These are phyloP conservation scores for Actinopyga echinites DNA, from an alignment of 53 echinoderm and acorn worm genomes.

Conservation along the genomic window DNA sequence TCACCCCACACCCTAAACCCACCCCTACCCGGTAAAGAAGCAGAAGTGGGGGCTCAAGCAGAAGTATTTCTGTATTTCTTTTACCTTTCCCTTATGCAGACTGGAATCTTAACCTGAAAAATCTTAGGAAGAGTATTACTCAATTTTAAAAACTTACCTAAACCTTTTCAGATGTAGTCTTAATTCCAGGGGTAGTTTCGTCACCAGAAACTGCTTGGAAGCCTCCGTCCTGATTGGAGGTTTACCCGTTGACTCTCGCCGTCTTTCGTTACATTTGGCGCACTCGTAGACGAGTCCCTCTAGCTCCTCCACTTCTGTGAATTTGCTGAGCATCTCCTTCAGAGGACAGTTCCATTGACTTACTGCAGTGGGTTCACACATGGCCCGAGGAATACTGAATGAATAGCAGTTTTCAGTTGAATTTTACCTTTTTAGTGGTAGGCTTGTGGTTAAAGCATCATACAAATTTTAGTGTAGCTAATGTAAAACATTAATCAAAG, in stretches of 20 bases:
- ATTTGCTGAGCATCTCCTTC: slow-evolving; percentile 89
- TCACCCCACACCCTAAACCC: too few relatives aligned
- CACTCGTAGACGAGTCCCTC: slow-evolving; percentile 85
- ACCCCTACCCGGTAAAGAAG: background rate
- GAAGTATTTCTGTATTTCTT: background rate
- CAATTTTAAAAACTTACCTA: slow-evolving; percentile 44
- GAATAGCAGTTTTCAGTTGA: too few relatives aligned
- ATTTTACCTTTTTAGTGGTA: background rate
- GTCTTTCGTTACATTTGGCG: slow-evolving; percentile 67
- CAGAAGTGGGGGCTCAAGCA: background rate
- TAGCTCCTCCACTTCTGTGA: slow-evolving; percentile 88
- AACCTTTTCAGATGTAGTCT: slow-evolving; percentile 91
- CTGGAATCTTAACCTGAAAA: background rate
- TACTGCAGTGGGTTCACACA: background rate
- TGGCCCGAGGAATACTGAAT: too few relatives aligned
- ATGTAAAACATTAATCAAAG: too few relatives aligned
- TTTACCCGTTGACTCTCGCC: slow-evolving; percentile 59
- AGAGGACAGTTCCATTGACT: slow-evolving; percentile 61
- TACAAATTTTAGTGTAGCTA: too few relatives aligned
- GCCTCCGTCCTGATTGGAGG: slow-evolving; percentile 75
- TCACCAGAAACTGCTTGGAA: slow-evolving; percentile 78
- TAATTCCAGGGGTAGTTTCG: slow-evolving; percentile 82
- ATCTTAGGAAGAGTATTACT: too few relatives aligned
- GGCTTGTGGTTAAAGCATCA: too few relatives aligned
- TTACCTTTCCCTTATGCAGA: background rate